These are phyloP conservation scores for Cryptops parisi DNA, from an alignment of 2,888 invertebrate genomes.

Conservation along the genomic window DNA sequence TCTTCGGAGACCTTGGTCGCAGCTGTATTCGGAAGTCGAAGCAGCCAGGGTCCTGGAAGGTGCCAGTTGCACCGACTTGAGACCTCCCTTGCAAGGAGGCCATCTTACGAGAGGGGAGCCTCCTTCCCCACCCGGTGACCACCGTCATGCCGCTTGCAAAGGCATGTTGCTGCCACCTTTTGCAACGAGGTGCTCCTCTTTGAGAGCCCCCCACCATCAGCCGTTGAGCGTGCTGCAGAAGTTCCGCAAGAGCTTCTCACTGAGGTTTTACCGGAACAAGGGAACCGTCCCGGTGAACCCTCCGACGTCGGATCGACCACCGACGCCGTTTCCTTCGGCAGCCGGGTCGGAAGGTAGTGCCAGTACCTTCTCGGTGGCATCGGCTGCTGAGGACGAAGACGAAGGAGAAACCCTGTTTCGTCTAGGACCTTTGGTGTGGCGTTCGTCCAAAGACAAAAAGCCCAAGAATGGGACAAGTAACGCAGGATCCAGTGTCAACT, in stretches of 20 bases:
- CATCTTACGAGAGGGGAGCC: not conserved
- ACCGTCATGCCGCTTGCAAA: not conserved
- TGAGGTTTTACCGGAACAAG: conserved; percentile 22
- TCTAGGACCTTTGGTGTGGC: conserved; percentile 55
- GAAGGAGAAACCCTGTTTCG: conserved; percentile 17
- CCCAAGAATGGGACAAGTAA: not conserved
- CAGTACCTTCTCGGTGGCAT: conserved; percentile 10
- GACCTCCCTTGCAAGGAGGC: no score
- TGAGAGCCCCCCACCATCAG: conserved; percentile 10
- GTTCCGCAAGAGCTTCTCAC: conserved; percentile 52
- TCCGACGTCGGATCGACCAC: not conserved
- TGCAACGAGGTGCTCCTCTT: conserved; percentile 15
- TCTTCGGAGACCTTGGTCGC: conserved; percentile 18
- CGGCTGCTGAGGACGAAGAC: conserved; percentile 15
- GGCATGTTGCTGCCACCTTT: conserved; percentile 8
- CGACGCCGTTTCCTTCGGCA: not conserved
- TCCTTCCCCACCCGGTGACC: not conserved
- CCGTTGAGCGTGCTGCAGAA: conserved; percentile 46
- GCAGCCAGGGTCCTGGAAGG: conserved; percentile 8
- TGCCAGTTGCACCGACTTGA: not conserved
- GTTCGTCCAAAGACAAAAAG: conserved; percentile 53
- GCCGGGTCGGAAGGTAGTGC: conserved; percentile 10
- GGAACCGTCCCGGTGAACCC: conserved; percentile 17
- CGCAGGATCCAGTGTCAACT: conserved; percentile 38
- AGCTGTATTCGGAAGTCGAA: conserved; percentile 17